Evolutionary conservation across 1,140 invertebrate genomes (phyloP).

Genomic region (Pseudomyrmex gracilis): DNA sequence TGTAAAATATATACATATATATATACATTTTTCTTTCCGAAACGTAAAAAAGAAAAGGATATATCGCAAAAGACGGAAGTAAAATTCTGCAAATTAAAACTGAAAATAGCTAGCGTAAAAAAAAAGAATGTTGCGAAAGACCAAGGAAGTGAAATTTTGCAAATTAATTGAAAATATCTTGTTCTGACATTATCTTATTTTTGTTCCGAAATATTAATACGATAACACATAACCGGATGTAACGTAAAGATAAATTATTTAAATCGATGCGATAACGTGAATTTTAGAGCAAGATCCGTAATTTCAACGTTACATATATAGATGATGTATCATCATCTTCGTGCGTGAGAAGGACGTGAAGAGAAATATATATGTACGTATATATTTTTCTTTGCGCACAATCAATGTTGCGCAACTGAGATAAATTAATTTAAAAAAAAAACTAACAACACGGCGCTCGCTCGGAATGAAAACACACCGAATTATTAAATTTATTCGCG

Average conservation of each 20-base stretch:
- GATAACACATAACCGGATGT: neutral
- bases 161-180: neutral
- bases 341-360: no score
- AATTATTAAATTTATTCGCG: neutral
- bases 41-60: neutral
- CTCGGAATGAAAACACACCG: neutral
- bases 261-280: neutral
- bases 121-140: neutral
- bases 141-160: no score
- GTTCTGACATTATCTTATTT: neutral
- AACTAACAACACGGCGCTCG: neutral
- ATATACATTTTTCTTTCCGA: no score
- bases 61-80: neutral
- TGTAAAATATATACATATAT: neutral
- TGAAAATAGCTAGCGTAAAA: neutral
- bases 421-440: constrained; percentile 19
- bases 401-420: constrained; percentile 4
- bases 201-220: neutral
- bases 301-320: constrained; percentile 10
- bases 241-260: neutral
- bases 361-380: no score
- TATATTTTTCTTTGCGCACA: no score
- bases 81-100: neutral
- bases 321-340: no score
- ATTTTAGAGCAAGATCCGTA: neutral